Conservation (phyloP, 2,797 vertebrate species). For the Phoxinus dragarum region DNA sequence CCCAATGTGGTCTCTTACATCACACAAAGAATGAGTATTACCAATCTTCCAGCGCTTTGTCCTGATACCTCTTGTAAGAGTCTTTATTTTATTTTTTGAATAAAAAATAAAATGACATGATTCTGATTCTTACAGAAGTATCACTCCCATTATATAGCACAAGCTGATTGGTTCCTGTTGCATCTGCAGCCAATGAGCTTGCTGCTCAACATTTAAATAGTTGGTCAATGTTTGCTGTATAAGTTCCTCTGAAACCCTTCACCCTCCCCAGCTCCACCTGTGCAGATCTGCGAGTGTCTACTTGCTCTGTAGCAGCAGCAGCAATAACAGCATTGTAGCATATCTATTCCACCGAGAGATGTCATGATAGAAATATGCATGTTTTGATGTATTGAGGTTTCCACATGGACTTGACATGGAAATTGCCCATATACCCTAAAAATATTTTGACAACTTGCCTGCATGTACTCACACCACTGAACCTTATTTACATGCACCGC, state of each 20-base stretch:
- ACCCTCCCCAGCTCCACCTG: neutral
- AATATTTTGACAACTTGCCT: constrained; percentile 2
- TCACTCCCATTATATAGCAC: neutral
- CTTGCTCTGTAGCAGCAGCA: neutral
- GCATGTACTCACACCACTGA: neutral
- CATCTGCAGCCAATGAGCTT: neutral
- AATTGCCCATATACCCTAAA: neutral
- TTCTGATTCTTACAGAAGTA: neutral
- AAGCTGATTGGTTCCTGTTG: neutral
- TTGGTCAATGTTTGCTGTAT: neutral
- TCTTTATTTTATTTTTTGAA: neutral
- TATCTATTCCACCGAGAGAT: neutral
- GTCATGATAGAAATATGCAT: neutral
- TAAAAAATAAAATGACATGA: too few species aligned
- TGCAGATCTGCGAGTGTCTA: neutral
- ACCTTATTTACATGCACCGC: constrained; percentile 19
- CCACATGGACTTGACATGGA: neutral
- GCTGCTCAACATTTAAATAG: neutral
- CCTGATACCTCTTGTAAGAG: constrained; percentile 30
- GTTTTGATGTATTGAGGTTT: neutral
- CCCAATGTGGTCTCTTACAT: constrained; percentile 47
- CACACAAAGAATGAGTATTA: constrained; percentile 51
- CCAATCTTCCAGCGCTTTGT: constrained; percentile 47
- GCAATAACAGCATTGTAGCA: neutral
- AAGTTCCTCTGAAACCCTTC: neutral